A percentile compares a stretch with the other conserved stretches of the same genome.
phyloP scores from a whole-genome alignment of 2,888 invertebrate genomes.

The Sthenelais limicola region DNA sequence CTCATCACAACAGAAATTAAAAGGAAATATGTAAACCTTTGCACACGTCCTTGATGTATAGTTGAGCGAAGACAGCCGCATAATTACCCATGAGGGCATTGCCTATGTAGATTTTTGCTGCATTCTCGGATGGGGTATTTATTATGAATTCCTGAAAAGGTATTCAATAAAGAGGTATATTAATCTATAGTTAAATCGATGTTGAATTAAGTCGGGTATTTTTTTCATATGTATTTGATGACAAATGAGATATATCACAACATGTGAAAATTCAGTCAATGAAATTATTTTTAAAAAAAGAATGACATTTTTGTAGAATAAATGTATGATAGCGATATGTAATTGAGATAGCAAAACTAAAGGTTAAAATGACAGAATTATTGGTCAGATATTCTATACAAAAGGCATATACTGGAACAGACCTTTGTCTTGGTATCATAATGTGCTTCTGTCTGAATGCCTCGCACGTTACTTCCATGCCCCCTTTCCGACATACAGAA shows the following conservation, averaged over 20 bases:
- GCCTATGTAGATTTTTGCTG: constrained; percentile 49
- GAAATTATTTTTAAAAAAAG: constrained; percentile 1
- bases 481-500: constrained; percentile 48
- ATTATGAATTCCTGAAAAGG: constrained; percentile 47
- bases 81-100: constrained; percentile 47
- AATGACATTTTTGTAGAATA: not conserved
- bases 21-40: constrained; percentile 45
- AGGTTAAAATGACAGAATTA: no score
- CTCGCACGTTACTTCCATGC: constrained; percentile 49
- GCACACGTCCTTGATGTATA: constrained; percentile 40
- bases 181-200: not conserved
- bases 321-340: no score
- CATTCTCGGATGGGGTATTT: constrained; percentile 43
- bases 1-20: no score
- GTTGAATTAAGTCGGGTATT: no score
- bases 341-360: no score
- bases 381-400: no score
- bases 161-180: not conserved
- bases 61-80: constrained; percentile 50
- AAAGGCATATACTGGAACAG: not conserved
- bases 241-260: no score
- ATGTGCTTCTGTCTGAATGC: constrained; percentile 45
- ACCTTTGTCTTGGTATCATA: constrained; percentile 44
- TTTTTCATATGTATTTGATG: no score
- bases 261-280: no score